These are phyloP conservation scores for Propithecus coquereli DNA, from an alignment of 2,113 vertebrate species.

Conservation along the genomic window DNA sequence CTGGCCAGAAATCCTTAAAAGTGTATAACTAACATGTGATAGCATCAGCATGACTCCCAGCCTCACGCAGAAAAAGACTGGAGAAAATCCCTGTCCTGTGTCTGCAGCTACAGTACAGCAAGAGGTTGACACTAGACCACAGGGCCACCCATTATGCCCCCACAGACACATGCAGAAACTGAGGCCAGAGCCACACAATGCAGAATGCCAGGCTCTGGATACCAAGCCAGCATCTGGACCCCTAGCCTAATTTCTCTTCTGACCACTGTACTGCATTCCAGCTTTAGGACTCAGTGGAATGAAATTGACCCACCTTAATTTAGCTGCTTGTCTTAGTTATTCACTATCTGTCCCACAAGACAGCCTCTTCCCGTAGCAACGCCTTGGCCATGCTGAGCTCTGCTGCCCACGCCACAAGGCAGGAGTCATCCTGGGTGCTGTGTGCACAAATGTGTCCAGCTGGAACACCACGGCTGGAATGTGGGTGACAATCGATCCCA, in stretches of 20 bases:
- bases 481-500: neutral
- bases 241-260: neutral
- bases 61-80: neutral
- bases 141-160: fast-evolving
- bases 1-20: neutral
- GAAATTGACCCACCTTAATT: neutral
- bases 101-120: neutral
- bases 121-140: neutral
- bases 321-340: neutral
- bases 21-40: too few species aligned
- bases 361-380: neutral
- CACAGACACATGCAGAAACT: neutral
- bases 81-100: fast-evolving
- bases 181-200: neutral
- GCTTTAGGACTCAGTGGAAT: neutral
- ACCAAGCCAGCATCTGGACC: neutral
- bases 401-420: neutral
- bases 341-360: neutral
- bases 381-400: neutral
- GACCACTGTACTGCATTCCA: too few species aligned
- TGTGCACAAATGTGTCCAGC: neutral
- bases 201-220: fast-evolving
- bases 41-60: fast-evolving
- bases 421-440: neutral
- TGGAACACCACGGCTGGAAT: neutral